A percentile compares a stretch with the other conserved stretches of the same genome.
Conservation (phyloP, 2,888 invertebrate genomes). For the Drosophila pullipes region DNA sequence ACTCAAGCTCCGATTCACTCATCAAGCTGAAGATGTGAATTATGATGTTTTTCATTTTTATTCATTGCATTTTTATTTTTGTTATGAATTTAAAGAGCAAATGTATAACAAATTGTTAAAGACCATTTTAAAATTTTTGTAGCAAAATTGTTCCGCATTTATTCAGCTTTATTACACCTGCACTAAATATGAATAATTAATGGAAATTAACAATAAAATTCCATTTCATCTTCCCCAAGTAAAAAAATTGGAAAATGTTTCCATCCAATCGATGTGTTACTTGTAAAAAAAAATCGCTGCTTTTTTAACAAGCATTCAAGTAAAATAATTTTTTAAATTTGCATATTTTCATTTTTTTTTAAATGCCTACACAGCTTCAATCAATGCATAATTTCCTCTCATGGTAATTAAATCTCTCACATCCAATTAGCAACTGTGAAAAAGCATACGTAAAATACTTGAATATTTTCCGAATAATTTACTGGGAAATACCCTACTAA, state of each 20-base stretch:
- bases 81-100: background rate
- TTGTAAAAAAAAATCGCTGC: background rate
- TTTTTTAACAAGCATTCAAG: background rate
- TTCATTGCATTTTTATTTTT: background rate
- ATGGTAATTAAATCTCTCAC: slow-evolving; percentile 57
- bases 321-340: slow-evolving; percentile 10
- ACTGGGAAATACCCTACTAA: background rate
- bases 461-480: background rate
- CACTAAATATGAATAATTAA: background rate
- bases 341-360: background rate
- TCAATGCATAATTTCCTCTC: slow-evolving; percentile 67
- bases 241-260: background rate
- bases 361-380: slow-evolving; percentile 36
- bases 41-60: background rate
- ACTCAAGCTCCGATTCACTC: background rate
- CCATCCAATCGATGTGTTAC: background rate
- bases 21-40: slow-evolving; percentile 1
- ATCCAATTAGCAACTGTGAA: slow-evolving; percentile 24
- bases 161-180: background rate
- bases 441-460: background rate
- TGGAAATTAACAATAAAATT: background rate
- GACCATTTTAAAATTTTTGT: too few species aligned
- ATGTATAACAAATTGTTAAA: background rate
- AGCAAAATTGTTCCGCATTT: background rate
- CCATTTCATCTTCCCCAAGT: background rate